phyloP scores from a whole-genome alignment of 2,113 vertebrate species.

The Tetrao urogallus region DNA sequence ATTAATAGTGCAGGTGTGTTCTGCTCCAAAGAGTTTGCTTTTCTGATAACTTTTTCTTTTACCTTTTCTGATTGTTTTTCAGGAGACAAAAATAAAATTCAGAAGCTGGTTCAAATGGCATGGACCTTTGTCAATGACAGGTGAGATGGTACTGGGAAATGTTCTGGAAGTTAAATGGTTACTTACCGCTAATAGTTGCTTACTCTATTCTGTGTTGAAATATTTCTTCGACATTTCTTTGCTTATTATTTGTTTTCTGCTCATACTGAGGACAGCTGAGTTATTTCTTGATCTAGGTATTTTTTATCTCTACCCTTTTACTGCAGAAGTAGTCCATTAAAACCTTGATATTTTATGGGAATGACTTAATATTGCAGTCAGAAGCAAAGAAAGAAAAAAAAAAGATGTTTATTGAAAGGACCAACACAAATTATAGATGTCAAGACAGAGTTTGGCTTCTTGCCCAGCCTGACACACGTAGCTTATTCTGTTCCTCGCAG shows the following conservation, averaged over 20 bases:
- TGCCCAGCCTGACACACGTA: neutral
- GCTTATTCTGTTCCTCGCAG: neutral
- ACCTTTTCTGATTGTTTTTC: neutral
- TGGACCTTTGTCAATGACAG: constrained; percentile 99
- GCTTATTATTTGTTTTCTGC: rapidly evolving
- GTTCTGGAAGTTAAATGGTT: neutral
- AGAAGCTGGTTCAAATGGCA: constrained; percentile 98
- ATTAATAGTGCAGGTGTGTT: neutral
- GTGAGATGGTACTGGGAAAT: constrained; percentile 63
- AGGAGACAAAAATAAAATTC: constrained; percentile 99
- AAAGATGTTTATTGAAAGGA: neutral
- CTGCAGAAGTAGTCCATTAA: neutral
- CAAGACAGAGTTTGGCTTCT: neutral
- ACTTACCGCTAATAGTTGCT: neutral
- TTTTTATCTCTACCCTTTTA: neutral
- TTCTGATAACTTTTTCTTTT: neutral
- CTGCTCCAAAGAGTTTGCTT: neutral
- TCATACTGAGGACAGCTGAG: neutral
- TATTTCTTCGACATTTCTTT: neutral
- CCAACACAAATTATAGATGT: neutral
- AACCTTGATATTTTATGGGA: neutral
- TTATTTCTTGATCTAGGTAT: neutral
- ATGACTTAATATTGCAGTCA: neutral
- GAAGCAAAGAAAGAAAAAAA: neutral
- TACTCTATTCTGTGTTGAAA: neutral